phyloP scores from a whole-genome alignment of 2,888 invertebrate genomes.

The Neoscelio sp. region DNA sequence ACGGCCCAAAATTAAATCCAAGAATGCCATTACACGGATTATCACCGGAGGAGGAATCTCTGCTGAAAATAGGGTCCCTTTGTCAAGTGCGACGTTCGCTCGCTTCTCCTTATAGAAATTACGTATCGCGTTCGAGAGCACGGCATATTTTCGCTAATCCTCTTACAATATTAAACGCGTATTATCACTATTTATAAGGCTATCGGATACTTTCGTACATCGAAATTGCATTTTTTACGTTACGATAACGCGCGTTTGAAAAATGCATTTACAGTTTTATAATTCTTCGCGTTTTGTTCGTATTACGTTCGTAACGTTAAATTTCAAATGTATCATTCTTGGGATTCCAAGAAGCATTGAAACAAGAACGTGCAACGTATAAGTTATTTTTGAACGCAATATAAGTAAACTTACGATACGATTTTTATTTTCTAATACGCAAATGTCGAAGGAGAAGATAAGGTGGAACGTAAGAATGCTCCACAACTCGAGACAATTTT shows the following conservation, averaged over 20 bases:
- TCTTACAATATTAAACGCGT: conserved; percentile 9
- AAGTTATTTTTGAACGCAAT: conserved; percentile 29
- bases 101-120: conserved; percentile 60
- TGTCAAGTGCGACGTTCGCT: conserved; percentile 46
- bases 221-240: too few relatives aligned
- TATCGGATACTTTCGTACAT: too few relatives aligned
- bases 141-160: conserved; percentile 2
- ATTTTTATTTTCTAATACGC: conserved; percentile 17
- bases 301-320: conserved; percentile 10
- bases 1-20: conserved; percentile 5
- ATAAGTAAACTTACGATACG: conserved; percentile 14
- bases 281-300: conserved; percentile 25
- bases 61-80: conserved; percentile 69
- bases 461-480: too few relatives aligned
- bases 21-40: conserved; percentile 49
- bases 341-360: conserved; percentile 26
- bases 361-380: conserved; percentile 26
- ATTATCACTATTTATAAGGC: too few relatives aligned
- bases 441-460: too few relatives aligned
- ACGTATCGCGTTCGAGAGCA: conserved; percentile 36
- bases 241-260: conserved; percentile 10
- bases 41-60: conserved; percentile 58
- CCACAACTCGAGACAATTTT: too few relatives aligned
- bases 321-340: conserved; percentile 25
- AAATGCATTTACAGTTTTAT: too few relatives aligned